Evolutionary conservation across 2,113 vertebrate genomes (phyloP).

Genomic region (Micronisus gabar): DNA sequence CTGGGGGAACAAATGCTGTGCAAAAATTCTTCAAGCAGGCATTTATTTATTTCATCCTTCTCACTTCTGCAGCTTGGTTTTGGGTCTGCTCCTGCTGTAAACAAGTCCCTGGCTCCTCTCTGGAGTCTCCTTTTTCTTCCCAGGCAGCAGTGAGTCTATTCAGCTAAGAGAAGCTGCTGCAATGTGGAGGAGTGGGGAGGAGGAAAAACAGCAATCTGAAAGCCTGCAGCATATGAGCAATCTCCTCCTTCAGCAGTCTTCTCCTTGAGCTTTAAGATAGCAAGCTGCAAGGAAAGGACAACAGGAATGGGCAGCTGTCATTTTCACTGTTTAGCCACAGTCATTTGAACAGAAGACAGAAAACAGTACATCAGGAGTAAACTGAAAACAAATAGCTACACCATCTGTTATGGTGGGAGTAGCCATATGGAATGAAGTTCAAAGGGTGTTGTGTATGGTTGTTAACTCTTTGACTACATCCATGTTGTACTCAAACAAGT

Average conservation of each 20-base stretch:
- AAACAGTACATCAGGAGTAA: slow-evolving; percentile 18
- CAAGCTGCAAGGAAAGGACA: slow-evolving; percentile 4
- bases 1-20: not conserved
- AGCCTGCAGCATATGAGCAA: slow-evolving; percentile 44
- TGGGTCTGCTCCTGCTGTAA: not conserved
- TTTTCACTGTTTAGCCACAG: slow-evolving; percentile 8
- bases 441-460: not conserved
- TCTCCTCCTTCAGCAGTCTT: not conserved
- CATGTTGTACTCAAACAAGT: not conserved
- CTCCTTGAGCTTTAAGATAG: not conserved
- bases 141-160: not conserved
- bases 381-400: not conserved
- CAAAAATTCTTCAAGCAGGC: not conserved
- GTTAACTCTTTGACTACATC: not conserved
- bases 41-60: not conserved
- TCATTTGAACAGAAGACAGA: not conserved
- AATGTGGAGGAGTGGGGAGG: not conserved
- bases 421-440: slow-evolving; percentile 49
- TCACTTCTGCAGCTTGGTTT: not conserved
- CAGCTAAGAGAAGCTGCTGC: not conserved
- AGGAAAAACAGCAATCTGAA: not conserved
- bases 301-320: slow-evolving; percentile 40
- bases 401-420: slow-evolving; percentile 58
- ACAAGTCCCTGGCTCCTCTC: not conserved
- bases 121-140: not conserved